Evolutionary conservation across 2,797 vertebrate species (phyloP).

Genomic region (Leucoraja ocellata): DNA sequence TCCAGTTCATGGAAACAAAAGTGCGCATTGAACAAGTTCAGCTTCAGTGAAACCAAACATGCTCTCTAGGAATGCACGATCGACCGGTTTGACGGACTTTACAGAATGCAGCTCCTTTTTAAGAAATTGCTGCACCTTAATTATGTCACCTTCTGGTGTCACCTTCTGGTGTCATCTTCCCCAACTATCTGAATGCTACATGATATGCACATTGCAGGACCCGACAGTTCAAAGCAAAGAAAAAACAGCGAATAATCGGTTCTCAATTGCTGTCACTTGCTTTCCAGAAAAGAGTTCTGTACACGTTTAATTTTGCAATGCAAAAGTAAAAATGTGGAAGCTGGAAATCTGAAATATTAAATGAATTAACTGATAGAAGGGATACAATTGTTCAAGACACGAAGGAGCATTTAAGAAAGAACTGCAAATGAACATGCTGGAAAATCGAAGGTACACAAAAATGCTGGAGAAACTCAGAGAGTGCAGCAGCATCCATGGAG

Average conservation of each 20-base stretch:
- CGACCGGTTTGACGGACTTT: slow-evolving; percentile 2
- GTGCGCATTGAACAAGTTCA: not conserved
- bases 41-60: not conserved
- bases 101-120: not conserved
- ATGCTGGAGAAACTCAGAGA: too few species aligned
- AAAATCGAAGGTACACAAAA: too few species aligned
- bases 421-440: too few species aligned
- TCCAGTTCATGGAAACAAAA: not conserved
- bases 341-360: too few species aligned
- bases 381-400: too few species aligned
- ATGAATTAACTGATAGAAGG: too few species aligned
- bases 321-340: too few species aligned
- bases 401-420: too few species aligned
- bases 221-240: not conserved
- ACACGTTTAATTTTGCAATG: too few species aligned
- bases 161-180: not conserved
- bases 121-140: not conserved
- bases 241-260: not conserved
- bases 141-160: not conserved
- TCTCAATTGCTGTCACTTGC: not conserved
- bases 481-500: too few species aligned
- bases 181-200: not conserved
- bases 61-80: not conserved
- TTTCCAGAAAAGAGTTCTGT: not conserved
- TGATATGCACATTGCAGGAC: not conserved